A percentile compares a stretch with the other conserved stretches of the same genome.
phyloP scores from a whole-genome alignment of 2,797 vertebrate species.

The Malurus leucopterus region DNA sequence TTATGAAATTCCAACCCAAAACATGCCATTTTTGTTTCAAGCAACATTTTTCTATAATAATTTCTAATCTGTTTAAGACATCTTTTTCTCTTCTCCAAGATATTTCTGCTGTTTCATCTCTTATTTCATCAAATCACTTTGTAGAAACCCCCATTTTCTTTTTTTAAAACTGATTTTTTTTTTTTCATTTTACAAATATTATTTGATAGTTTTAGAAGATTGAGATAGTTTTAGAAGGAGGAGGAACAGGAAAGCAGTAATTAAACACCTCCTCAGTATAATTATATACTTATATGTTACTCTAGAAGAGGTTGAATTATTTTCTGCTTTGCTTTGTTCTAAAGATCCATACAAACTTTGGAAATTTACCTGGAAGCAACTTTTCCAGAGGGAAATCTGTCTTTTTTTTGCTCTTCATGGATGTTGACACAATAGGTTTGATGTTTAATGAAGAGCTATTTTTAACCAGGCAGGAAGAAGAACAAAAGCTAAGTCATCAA shows the following conservation, averaged over 20 bases:
- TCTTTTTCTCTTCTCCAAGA: background rate
- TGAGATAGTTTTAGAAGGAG: background rate
- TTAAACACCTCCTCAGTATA: background rate
- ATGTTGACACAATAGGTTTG: background rate
- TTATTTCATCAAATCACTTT: background rate
- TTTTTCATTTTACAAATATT: background rate
- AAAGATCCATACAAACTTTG: background rate
- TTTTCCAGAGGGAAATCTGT: background rate
- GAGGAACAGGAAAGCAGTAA: background rate
- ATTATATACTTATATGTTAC: background rate
- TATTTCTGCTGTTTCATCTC: background rate
- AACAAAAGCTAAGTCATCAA: background rate
- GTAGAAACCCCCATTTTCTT: background rate
- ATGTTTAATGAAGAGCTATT: background rate
- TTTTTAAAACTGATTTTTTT: background rate
- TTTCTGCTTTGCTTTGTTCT: background rate
- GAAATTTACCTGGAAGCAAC: background rate
- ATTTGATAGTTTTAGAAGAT: background rate
- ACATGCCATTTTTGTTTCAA: background rate
- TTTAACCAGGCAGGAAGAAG: background rate
- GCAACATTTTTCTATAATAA: background rate
- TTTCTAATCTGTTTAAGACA: background rate
- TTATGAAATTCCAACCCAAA: background rate
- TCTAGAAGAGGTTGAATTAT: background rate
- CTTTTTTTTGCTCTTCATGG: background rate